These are phyloP conservation scores for Neoarius graeffei DNA, from an alignment of 2,113 vertebrate genomes.

Conservation along the genomic window DNA sequence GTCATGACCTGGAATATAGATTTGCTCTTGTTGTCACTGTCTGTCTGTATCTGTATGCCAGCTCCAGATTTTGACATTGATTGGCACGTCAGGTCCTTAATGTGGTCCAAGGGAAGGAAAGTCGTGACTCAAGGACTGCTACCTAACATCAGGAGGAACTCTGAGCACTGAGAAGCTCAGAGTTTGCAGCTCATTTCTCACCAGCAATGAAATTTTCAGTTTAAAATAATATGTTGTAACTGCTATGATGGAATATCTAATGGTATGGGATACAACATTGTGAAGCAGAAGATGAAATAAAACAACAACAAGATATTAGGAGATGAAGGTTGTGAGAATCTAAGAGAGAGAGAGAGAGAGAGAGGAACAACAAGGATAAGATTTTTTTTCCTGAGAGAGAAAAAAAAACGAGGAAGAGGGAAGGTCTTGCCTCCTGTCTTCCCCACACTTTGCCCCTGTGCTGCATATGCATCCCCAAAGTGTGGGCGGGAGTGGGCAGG, in stretches of 20 bases:
- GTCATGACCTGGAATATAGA: not conserved
- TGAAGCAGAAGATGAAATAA: not conserved
- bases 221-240: not conserved
- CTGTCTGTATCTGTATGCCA: not conserved
- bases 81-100: not conserved
- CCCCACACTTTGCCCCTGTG: not conserved
- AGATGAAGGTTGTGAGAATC: not conserved
- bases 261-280: not conserved
- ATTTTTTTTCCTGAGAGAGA: not conserved
- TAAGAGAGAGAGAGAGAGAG: not conserved
- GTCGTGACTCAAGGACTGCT: not conserved
- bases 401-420: not conserved
- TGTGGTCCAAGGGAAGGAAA: not conserved
- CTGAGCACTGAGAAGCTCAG: not conserved
- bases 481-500: not conserved
- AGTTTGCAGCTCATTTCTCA: not conserved
- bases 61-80: not conserved
- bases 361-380: too few species aligned
- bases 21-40: not conserved
- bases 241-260: not conserved
- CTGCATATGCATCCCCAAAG: not conserved
- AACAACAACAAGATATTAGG: not conserved
- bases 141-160: not conserved
- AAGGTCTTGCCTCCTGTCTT: not conserved
- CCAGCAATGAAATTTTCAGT: not conserved